phyloP scores from a whole-genome alignment of 2,888 invertebrate genomes.

The Hecatera dysodea region DNA sequence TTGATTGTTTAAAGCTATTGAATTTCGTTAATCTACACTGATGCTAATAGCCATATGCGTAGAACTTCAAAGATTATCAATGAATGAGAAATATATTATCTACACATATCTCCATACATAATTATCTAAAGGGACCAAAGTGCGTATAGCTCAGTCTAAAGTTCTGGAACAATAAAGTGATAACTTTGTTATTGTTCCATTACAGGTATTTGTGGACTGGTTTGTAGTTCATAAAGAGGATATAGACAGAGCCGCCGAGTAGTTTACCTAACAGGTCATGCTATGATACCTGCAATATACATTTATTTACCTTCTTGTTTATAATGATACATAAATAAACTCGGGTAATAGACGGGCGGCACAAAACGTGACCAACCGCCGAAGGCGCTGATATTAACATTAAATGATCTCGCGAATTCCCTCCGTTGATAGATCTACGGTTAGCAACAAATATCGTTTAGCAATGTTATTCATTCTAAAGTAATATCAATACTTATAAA shows the following conservation, averaged over 20 bases:
- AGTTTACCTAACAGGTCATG: background rate
- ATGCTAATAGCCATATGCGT: background rate
- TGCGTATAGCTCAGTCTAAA: no score
- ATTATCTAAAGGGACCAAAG: conserved; percentile 6
- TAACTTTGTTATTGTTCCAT: background rate
- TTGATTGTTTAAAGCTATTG: background rate
- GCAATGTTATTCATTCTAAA: no score
- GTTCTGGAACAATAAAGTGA: background rate
- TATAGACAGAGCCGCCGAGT: no score
- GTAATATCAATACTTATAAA: no score
- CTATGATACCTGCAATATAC: background rate
- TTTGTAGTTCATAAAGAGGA: no score
- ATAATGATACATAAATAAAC: conserved; percentile 7
- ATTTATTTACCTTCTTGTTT: background rate
- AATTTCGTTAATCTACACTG: background rate
- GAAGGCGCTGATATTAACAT: background rate
- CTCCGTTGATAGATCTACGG: background rate
- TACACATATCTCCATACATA: background rate
- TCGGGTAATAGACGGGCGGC: conserved; percentile 5
- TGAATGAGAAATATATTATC: conserved; percentile 5
- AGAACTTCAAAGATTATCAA: conserved; percentile 10
- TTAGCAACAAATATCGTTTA: background rate
- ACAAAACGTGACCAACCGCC: conserved; percentile 31
- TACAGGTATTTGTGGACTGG: no score
- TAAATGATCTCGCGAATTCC: conserved; percentile 11